Evolutionary conservation across 2,888 invertebrate genomes (phyloP), one percentile per base, ranked within the genome.

Genomic region (Lepidocyrtinus sp.): DNA sequence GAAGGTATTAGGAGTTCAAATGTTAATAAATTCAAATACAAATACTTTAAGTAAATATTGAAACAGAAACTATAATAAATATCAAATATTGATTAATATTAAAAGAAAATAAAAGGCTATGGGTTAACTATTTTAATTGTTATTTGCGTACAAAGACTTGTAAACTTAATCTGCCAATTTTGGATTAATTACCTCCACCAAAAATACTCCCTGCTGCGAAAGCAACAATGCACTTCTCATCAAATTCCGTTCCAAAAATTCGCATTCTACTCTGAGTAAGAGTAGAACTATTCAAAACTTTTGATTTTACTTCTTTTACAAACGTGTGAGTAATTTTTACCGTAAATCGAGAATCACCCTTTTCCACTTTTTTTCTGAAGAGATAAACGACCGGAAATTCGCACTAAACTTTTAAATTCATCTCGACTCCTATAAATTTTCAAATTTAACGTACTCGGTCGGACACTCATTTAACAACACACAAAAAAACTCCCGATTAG

Each of bases 181-280:
- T 27, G 9, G 9, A 67, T 19, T 7, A 9, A 25, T 82, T 82
- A 85, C 85, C 85, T 65, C 83, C 65, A 68, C 83, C 82, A 67
- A 83, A 76, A 65, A 85, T 73, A 68, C 81, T 74, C 72, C 83
- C 83, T 71, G 75, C 75, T 69, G 81, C 82, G 71, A 83, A 71
- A 65, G 81, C 71, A 65, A 79, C 78, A 50, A 75, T 71, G 59
- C 80, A 75, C 27, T 46, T 70, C 36, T 63, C 75, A 19, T 77
- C 69, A 25, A 84, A 22, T 68, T 82, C 77, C 25, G 74, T 68
- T 82, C 85, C 84, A 67, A 84, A 73, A 74, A 85, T 83, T 83
- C 81, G 81, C 85, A 85, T 85, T 75, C 78, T 84, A 71, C 46
- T 74, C 46, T 25, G 12, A 7, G 3, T 19, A 9, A 76, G 50